Conservation (phyloP, 2,113 vertebrate species). For the Oplegnathus fasciatus region DNA sequence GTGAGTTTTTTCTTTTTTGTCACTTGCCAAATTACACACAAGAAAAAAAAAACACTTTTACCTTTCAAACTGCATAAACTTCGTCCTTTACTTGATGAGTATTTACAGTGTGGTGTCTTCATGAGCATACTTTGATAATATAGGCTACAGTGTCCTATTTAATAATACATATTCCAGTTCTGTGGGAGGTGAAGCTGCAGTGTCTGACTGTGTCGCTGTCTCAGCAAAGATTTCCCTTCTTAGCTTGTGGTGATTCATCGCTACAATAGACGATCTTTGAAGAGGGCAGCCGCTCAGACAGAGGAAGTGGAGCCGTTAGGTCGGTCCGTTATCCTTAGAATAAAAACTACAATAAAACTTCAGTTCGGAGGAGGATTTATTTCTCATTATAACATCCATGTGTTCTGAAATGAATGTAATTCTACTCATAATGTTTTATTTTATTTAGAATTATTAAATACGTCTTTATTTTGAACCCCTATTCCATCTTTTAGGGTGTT, state of each 20-base stretch:
- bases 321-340: constrained; percentile 58
- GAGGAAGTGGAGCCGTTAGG: constrained; percentile 42
- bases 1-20: too few species aligned
- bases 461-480: not conserved
- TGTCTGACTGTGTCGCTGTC: not conserved
- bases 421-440: not conserved
- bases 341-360: constrained; percentile 39
- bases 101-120: too few species aligned
- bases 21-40: too few species aligned
- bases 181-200: not conserved
- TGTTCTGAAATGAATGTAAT: not conserved
- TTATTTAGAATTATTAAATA: fast-evolving
- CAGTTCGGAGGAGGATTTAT: not conserved
- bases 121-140: not conserved
- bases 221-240: not conserved
- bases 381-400: not conserved
- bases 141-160: too few species aligned
- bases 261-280: constrained; percentile 55
- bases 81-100: too few species aligned
- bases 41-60: too few species aligned
- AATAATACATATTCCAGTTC: not conserved
- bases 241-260: fast-evolving
- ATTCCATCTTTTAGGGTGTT: not conserved
- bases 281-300: constrained; percentile 14
- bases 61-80: too few species aligned